phyloP scores from a whole-genome alignment of 2,888 invertebrate species.

The Papilio protenor region DNA sequence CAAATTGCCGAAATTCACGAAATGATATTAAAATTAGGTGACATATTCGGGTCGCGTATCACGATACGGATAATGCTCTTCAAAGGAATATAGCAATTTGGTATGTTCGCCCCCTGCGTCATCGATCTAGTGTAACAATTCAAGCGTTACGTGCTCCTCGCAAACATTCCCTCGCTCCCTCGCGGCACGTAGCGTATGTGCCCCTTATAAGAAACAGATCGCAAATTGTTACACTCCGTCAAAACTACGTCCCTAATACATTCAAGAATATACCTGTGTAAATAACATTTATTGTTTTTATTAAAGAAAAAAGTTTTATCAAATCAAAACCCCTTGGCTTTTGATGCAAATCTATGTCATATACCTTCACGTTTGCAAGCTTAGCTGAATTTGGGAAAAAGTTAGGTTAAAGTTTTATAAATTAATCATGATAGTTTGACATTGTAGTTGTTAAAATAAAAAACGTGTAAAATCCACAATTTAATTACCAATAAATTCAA shows the following conservation, averaged over 20 bases:
- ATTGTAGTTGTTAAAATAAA: too few relatives aligned
- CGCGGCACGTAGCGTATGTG: conserved; percentile 61
- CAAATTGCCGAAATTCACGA: conserved; percentile 1
- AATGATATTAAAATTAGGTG: conserved; percentile 11
- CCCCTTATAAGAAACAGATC: conserved; percentile 51
- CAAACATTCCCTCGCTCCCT: conserved; percentile 55
- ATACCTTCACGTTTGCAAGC: not conserved
- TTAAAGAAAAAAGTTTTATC: not conserved
- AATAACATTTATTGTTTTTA: not conserved
- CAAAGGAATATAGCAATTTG: conserved; percentile 54
- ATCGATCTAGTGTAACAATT: conserved; percentile 62
- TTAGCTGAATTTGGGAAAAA: too few relatives aligned
- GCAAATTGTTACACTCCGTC: conserved; percentile 43
- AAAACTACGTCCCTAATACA: conserved; percentile 32
- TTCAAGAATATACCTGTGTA: not conserved
- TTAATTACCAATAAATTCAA: not conserved
- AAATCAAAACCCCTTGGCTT: too few relatives aligned
- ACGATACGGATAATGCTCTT: conserved; percentile 39
- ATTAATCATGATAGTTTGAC: too few relatives aligned
- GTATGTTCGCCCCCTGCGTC: conserved; percentile 56
- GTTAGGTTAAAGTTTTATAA: too few relatives aligned
- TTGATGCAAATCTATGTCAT: not conserved
- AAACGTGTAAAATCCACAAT: not conserved
- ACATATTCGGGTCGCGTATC: conserved; percentile 25
- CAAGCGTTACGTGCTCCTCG: conserved; percentile 61